Base-by-base conservation (phyloP, 2,113 vertebrate genomes). In the Halcyon senegalensis region DNA sequence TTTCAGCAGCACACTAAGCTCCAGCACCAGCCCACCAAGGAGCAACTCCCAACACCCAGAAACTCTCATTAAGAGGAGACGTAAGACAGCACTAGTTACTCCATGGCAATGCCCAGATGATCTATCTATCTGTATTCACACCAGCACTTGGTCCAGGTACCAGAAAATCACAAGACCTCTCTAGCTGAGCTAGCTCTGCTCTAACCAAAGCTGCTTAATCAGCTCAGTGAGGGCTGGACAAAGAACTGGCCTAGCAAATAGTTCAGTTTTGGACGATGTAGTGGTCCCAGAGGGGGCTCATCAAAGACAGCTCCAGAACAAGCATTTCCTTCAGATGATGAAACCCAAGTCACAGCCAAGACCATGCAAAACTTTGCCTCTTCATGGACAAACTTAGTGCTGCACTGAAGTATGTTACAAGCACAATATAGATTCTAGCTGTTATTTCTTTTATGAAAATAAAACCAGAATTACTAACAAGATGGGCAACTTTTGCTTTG, bases 111-210 rank as follows among this genome's bases (percentile, higher is more conserved):
- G 9, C 59, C 2, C 1, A 41, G 50, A 21, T 28, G 18, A 81
- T 68, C 66, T 31, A 24, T 16, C 53, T 53, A 24, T 16, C 53
- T 53, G 58, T 53, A 73, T 46, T 59, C 67, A 30, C 7, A 20
- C 39, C 3, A 1, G 31, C n/a, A 27, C 51, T 46, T 59, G 11
- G 13, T 64, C 33, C 11, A 2, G 19, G 48, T n/a, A 48, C 28
- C 37, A 41, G 58, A 48, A 21, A 41, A 6, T 41, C 31, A 44
- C 0, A 0, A 73, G 55, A 33, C 31, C 55, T 59, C 78, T 56
- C 62, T 20, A 8, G 10, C 23, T 31, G 60, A 50, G 20, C 2
- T 3, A 78, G 48, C 60, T 81, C 66, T 75, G 48, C 74, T 82
- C 16, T 11, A 81, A 79, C 27, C n/a, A 51, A 53, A 80, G 41